Conservation (phyloP, 2,113 vertebrate species). For the Megatriorchis doriae region DNA sequence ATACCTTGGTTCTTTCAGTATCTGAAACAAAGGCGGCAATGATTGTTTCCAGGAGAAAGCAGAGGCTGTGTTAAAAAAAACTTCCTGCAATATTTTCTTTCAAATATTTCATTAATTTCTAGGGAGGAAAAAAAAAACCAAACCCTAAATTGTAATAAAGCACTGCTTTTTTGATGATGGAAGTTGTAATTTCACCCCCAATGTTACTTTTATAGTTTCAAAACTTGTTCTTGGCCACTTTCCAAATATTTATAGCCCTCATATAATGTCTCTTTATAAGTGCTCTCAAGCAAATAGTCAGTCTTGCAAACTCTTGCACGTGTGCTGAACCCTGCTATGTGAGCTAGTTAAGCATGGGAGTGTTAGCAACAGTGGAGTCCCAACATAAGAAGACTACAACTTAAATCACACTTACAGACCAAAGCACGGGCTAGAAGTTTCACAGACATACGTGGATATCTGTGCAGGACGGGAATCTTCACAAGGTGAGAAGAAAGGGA, state of each 20-base stretch:
- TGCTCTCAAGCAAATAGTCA: background rate
- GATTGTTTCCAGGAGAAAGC: background rate
- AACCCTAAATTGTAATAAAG: background rate
- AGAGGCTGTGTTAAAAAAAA: background rate
- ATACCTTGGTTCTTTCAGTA: background rate
- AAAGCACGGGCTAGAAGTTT: background rate
- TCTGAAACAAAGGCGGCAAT: background rate
- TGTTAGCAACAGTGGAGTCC: background rate
- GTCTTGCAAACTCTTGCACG: background rate
- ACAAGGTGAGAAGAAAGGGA: background rate
- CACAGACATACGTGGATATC: background rate
- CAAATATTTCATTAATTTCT: background rate
- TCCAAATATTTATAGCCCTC: constrained; percentile 39
- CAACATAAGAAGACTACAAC: background rate
- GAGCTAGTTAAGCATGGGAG: background rate
- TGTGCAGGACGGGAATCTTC: background rate
- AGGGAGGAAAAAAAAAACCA: background rate
- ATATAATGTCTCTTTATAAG: background rate
- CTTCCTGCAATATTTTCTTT: background rate
- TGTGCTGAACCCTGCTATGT: background rate
- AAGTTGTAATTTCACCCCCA: background rate
- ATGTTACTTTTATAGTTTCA: constrained; percentile 9
- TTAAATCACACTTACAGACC: constrained; percentile 28
- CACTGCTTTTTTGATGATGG: background rate
- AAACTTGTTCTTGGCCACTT: constrained; percentile 40